These are phyloP conservation scores for Bergia puertoricense DNA, from an alignment of 92 coral and sea anemone genomes.

Conservation along the genomic window DNA sequence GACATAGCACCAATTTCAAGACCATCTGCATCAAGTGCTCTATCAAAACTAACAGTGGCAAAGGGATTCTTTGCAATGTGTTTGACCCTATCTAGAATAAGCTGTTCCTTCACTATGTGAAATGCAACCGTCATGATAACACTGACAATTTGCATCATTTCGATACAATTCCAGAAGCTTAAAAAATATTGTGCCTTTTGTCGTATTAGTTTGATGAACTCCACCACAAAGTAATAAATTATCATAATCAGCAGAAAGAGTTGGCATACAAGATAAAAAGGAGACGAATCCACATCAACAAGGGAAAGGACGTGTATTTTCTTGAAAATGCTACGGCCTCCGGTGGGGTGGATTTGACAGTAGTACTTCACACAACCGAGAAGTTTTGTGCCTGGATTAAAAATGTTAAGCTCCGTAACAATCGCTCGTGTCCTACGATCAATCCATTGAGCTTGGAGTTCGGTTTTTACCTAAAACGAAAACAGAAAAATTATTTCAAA, in stretches of 20 bases:
- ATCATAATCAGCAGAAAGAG: constrained; percentile 23
- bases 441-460: constrained; percentile 28
- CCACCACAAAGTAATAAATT: constrained; percentile 18
- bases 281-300: constrained; percentile 1
- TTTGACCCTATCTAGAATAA: neutral
- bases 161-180: constrained; percentile 26
- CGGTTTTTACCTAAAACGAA: constrained; percentile 16
- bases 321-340: constrained; percentile 1
- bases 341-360: constrained; percentile 23
- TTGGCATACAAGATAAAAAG: constrained; percentile 22
- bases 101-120: constrained; percentile 29
- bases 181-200: constrained; percentile 22
- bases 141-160: constrained; percentile 23
- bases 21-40: neutral
- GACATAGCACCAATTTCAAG: constrained; percentile 35
- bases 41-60: constrained; percentile 21
- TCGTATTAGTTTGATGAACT: constrained; percentile 22
- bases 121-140: constrained; percentile 14
- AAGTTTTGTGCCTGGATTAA: constrained; percentile 29
- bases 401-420: constrained; percentile 21
- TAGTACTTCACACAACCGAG: neutral
- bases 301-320: constrained; percentile 26
- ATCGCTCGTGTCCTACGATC: constrained; percentile 26
- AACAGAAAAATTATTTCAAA: neutral
- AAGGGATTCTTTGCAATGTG: constrained; percentile 3